These are phyloP conservation scores for Stratiolaelaps scimitus DNA, from an alignment of 1,140 invertebrate genomes.

Conservation along the genomic window DNA sequence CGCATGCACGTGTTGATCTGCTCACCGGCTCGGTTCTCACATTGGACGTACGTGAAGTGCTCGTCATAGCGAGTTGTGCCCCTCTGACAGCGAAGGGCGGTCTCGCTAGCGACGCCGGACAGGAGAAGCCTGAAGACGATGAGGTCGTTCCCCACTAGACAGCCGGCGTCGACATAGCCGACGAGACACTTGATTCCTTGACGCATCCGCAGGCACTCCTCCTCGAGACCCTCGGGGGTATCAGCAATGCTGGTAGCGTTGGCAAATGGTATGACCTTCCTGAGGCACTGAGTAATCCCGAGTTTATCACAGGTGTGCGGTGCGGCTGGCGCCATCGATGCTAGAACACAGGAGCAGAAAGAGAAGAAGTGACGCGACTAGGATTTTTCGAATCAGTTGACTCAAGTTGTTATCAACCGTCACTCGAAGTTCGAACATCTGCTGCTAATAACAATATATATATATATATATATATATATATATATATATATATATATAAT, in stretches of 20 bases:
- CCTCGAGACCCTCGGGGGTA: background rate
- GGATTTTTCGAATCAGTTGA: too few relatives aligned
- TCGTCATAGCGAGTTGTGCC: background rate
- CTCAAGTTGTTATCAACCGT: too few relatives aligned
- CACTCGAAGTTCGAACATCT: too few relatives aligned
- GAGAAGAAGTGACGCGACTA: too few relatives aligned
- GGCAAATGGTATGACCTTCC: background rate
- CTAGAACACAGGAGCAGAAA: background rate
- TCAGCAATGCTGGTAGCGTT: background rate
- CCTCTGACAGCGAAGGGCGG: background rate
- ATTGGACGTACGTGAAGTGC: background rate
- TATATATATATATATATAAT: too few relatives aligned
- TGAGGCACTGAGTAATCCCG: background rate
- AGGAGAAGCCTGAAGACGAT: background rate
- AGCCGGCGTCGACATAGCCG: background rate
- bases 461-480: too few relatives aligned
- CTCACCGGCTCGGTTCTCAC: background rate
- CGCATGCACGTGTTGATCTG: background rate
- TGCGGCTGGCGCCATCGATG: slow-evolving; percentile 1
- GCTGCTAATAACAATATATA: too few relatives aligned
- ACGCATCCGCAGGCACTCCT: background rate
- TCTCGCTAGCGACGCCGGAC: background rate
- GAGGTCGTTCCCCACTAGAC: background rate
- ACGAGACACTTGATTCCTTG: slow-evolving; percentile 10
- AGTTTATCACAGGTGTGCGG: background rate